phyloP scores from a whole-genome alignment of 2,113 vertebrate species.

The Platycercus adscitus region DNA sequence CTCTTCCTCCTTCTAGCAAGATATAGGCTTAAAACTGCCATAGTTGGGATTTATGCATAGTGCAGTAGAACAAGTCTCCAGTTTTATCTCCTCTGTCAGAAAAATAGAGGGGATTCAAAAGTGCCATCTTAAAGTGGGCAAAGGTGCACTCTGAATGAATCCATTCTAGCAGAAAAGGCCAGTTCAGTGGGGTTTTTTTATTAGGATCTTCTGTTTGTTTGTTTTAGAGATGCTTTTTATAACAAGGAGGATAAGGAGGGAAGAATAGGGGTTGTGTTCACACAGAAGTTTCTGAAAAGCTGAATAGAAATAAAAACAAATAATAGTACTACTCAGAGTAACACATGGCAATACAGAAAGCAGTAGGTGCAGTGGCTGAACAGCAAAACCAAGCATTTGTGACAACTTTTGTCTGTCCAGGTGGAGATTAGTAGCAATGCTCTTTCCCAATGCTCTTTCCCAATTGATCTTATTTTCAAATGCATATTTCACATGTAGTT shows the following conservation, averaged over 20 bases:
- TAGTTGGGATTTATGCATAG: neutral
- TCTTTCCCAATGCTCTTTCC: neutral
- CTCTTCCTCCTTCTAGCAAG: neutral
- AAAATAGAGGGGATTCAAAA: neutral
- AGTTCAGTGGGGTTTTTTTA: neutral
- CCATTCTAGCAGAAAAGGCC: neutral
- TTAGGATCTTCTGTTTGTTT: neutral
- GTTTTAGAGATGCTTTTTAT: neutral
- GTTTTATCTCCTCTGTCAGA: neutral
- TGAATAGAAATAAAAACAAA: neutral
- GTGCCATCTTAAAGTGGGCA: neutral
- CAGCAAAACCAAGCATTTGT: neutral
- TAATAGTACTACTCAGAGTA: neutral
- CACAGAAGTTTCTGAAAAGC: neutral
- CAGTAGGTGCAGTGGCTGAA: neutral
- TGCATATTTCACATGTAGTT: neutral
- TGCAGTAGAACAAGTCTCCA: neutral
- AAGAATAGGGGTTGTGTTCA: neutral
- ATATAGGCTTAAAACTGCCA: neutral
- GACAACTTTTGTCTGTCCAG: neutral
- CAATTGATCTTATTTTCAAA: neutral
- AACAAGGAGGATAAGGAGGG: neutral
- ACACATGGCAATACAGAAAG: neutral
- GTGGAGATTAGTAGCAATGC: neutral
- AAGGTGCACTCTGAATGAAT: neutral